Percentiles rank a stretch among this genome's conserved stretches.
These are phyloP conservation scores for Syngnathus acus DNA, from an alignment of 2,797 vertebrate species.

Conservation along the genomic window DNA sequence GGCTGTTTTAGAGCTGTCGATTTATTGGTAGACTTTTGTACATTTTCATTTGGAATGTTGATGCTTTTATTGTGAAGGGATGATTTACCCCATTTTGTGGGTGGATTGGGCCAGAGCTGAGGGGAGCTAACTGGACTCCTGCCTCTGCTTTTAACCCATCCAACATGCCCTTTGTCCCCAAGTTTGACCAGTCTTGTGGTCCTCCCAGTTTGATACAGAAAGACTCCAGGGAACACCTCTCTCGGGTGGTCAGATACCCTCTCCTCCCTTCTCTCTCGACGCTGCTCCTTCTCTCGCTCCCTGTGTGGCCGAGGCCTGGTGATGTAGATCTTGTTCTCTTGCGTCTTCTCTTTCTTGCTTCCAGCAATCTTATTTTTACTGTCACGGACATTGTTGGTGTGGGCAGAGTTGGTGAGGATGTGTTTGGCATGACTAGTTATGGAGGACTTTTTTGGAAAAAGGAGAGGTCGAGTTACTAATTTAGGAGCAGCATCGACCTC, in stretches of 20 bases:
- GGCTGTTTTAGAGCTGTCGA: conserved; percentile 31
- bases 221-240: conserved; percentile 79
- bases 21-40: conserved; percentile 38
- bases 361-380: conserved; percentile 22
- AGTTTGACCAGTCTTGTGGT: conserved; percentile 70
- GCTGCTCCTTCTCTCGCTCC: conserved; percentile 60
- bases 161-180: conserved; percentile 51
- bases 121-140: conserved; percentile 52
- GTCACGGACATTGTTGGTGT: conserved; percentile 34
- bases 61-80: conserved; percentile 52
- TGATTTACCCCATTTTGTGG: conserved; percentile 49
- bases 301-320: conserved; percentile 73
- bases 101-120: conserved; percentile 60
- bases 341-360: conserved; percentile 63
- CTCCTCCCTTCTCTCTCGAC: conserved; percentile 59
- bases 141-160: conserved; percentile 30
- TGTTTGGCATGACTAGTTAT: conserved; percentile 70
- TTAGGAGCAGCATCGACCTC: conserved; percentile 46
- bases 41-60: conserved; percentile 46
- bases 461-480: conserved; percentile 46
- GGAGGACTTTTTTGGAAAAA: conserved; percentile 71
- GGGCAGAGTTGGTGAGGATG: conserved; percentile 64
- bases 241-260: conserved; percentile 61
- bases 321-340: conserved; percentile 84
- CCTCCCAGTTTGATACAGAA: conserved; percentile 77